Percentiles rank a stretch among this genome's conserved stretches.
phyloP scores from a whole-genome alignment of 1,140 invertebrate species.

The Drosophila virilis region DNA sequence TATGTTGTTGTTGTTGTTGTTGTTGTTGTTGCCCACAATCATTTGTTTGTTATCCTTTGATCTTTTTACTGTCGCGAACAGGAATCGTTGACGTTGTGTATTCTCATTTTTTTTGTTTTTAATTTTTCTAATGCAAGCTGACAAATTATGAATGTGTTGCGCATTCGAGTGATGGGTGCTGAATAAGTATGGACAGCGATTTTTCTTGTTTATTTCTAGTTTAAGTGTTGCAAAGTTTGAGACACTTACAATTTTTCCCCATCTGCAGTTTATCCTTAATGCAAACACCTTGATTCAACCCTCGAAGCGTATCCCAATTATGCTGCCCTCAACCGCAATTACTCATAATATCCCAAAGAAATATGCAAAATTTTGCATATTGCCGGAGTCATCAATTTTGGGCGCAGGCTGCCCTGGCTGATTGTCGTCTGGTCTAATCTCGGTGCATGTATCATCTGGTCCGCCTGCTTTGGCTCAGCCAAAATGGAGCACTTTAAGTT shows the following conservation, averaged over 20 bases:
- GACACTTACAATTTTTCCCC: too few relatives aligned
- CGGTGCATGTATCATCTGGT: constrained; percentile 47
- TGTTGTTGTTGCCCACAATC: constrained; percentile 56
- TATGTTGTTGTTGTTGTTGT: constrained; percentile 23
- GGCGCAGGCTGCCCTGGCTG: constrained; percentile 22
- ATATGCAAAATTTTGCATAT: constrained; percentile 61
- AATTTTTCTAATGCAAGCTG: constrained; percentile 71
- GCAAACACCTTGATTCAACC: neutral
- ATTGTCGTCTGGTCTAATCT: constrained; percentile 55
- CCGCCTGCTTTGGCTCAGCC: constrained; percentile 10
- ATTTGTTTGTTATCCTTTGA: constrained; percentile 80
- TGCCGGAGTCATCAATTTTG: constrained; percentile 66
- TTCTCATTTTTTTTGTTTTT: constrained; percentile 41
- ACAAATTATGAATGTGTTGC: constrained; percentile 66
- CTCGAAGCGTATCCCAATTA: constrained; percentile 29
- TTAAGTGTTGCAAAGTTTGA: too few relatives aligned
- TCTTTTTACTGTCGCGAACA: constrained; percentile 71
- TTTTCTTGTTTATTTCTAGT: neutral
- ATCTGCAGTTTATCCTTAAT: too few relatives aligned
- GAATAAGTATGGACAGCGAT: neutral
- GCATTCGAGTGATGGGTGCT: constrained; percentile 5
- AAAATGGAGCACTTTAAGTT: constrained; percentile 67
- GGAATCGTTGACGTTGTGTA: constrained; percentile 35
- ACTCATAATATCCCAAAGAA: constrained; percentile 53
- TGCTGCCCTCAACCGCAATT: constrained; percentile 53